These are phyloP conservation scores for Drosophila borealis DNA, from an alignment of 2,888 invertebrate genomes.

Conservation along the genomic window DNA sequence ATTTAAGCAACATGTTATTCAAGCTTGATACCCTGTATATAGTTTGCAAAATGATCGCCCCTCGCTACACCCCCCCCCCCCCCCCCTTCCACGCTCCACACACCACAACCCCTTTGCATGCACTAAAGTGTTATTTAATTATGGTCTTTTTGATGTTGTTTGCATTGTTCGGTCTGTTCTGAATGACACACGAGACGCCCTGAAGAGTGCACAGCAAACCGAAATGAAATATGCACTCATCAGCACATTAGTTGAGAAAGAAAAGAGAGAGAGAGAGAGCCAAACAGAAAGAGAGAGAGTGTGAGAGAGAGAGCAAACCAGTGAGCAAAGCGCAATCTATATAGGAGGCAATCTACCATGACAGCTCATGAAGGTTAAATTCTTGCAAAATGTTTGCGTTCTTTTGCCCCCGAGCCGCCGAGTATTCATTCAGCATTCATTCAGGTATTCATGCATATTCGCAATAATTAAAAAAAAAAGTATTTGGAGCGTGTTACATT, in stretches of 20 bases:
- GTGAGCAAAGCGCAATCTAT: not conserved
- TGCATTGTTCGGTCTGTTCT: constrained; percentile 42
- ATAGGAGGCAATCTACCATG: constrained; percentile 71
- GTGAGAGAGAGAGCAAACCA: constrained; percentile 1
- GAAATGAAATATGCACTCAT: constrained; percentile 54
- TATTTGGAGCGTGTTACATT: constrained; percentile 61
- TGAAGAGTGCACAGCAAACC: constrained; percentile 30
- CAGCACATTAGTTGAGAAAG: constrained; percentile 41
- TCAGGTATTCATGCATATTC: constrained; percentile 19
- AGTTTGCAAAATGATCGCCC: not conserved
- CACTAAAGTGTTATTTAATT: constrained; percentile 36
- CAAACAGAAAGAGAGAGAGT: not conserved
- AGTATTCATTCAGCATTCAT: not conserved
- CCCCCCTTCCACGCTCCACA: no score
- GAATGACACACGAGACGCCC: constrained; percentile 62
- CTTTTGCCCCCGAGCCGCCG: not conserved
- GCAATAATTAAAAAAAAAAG: constrained; percentile 62
- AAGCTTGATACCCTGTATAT: not conserved
- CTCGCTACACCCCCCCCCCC: no score
- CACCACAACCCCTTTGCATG: no score
- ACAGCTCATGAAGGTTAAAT: constrained; percentile 77
- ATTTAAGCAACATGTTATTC: not conserved
- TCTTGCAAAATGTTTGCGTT: constrained; percentile 68
- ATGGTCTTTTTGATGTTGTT: constrained; percentile 44
- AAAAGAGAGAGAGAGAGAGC: not conserved